These are phyloP conservation scores for Physeter macrocephalus DNA, from an alignment of 2,113 vertebrate species.

Conservation along the genomic window DNA sequence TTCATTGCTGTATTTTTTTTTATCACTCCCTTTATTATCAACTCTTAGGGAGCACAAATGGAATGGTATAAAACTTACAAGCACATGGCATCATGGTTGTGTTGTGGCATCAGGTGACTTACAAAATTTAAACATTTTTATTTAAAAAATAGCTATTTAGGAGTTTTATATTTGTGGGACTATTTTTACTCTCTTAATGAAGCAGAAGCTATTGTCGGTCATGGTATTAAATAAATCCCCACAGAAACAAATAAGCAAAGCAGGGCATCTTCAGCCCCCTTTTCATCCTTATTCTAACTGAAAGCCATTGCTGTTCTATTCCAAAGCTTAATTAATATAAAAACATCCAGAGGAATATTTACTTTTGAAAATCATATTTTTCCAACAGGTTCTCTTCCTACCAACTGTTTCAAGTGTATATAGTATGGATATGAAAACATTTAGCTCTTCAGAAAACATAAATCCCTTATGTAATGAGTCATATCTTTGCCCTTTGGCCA, in stretches of 20 bases:
- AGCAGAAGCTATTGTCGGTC: slow-evolving; percentile 39
- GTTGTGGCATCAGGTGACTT: slow-evolving; percentile 1
- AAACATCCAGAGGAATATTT: slow-evolving; percentile 39
- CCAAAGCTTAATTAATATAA: slow-evolving; percentile 39
- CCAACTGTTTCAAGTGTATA: slow-evolving; percentile 71
- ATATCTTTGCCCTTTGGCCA: slow-evolving; percentile 69
- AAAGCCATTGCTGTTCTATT: slow-evolving; percentile 42
- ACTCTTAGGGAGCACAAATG: background rate
- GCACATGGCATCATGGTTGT: background rate
- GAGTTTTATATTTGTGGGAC: background rate
- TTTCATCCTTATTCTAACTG: background rate
- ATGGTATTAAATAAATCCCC: background rate
- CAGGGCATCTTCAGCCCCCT: slow-evolving; percentile 34
- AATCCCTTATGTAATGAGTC: slow-evolving; percentile 71
- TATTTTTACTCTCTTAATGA: background rate
- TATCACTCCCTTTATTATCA: background rate
- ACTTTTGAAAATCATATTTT: slow-evolving; percentile 43
- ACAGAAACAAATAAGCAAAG: background rate
- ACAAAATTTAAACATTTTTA: slow-evolving; percentile 54
- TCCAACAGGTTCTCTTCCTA: slow-evolving; percentile 70
- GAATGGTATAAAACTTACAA: slow-evolving; percentile 27
- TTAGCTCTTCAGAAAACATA: slow-evolving; percentile 71
- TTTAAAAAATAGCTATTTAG: slow-evolving; percentile 49
- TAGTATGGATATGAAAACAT: slow-evolving; percentile 73
- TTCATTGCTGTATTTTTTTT: background rate